A percentile compares a stretch with the other conserved stretches of the same genome.
Conservation (phyloP, 1,140 invertebrate genomes). For the Liolophura sinensis region DNA sequence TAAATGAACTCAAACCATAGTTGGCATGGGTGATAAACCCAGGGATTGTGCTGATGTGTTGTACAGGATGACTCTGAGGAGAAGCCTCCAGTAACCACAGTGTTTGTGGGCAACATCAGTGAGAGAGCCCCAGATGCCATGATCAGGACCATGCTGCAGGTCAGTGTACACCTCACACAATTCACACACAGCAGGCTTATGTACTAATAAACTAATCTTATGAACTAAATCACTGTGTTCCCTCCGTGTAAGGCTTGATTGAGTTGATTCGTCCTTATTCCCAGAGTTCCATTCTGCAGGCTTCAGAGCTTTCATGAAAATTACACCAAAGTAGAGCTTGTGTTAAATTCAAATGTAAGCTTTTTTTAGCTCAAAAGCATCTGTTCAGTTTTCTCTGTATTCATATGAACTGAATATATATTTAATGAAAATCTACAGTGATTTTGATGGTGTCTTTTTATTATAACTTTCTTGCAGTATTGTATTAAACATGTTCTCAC, state of each 20-base stretch:
- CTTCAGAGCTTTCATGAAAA: no score
- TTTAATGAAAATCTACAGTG: no score
- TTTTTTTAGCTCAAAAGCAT: no score
- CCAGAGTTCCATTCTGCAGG: no score
- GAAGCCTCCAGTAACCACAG: constrained; percentile 87
- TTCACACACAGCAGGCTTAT: neutral
- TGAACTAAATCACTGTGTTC: neutral
- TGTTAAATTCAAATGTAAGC: no score
- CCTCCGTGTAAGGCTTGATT: neutral
- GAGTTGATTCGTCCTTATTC: neutral
- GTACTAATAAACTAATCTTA: no score
- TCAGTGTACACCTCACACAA: constrained; percentile 11
- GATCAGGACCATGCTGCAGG: constrained; percentile 85
- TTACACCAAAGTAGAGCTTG: no score
- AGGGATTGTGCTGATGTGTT: neutral
- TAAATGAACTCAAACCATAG: neutral
- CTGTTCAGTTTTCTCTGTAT: no score
- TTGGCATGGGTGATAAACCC: neutral
- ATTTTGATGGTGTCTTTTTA: no score
- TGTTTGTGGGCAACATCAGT: constrained; percentile 98
- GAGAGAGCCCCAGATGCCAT: constrained; percentile 93
- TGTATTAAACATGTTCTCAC: no score
- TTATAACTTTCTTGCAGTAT: no score
- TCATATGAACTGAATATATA: no score
- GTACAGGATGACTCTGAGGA: constrained; percentile 42